phyloP scores from a whole-genome alignment of 2,888 invertebrate species.

The Ceramica pisi region DNA sequence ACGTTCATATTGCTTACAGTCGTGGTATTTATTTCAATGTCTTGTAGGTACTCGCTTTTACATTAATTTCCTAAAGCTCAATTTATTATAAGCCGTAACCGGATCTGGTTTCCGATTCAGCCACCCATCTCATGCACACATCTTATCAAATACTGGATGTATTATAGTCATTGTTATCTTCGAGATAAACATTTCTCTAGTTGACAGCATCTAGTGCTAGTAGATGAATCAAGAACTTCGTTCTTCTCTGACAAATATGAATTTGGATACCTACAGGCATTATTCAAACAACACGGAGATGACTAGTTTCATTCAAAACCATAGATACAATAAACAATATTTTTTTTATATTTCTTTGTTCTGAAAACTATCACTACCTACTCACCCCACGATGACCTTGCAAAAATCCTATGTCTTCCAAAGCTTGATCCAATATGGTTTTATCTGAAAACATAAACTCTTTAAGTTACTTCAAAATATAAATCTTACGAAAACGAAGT shows the following conservation, averaged over 20 bases:
- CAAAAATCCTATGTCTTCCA: slow-evolving; percentile 92
- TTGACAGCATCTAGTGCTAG: background rate
- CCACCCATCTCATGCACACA: background rate
- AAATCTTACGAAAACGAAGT: slow-evolving; percentile 44
- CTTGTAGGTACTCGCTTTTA: too few species aligned
- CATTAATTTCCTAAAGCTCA: too few species aligned
- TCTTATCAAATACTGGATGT: too few species aligned
- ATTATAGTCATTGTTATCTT: background rate
- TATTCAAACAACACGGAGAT: background rate
- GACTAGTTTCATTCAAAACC: too few species aligned
- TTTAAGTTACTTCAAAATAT: slow-evolving; percentile 19
- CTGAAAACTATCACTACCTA: background rate
- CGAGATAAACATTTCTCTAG: background rate
- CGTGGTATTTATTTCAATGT: too few species aligned
- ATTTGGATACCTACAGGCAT: too few species aligned
- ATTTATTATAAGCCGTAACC: background rate
- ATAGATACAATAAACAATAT: too few species aligned
- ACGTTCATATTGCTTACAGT: background rate
- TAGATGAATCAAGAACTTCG: too few species aligned
- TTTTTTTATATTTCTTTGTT: too few species aligned
- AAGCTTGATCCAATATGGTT: slow-evolving; percentile 92
- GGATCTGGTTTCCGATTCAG: slow-evolving; percentile 1
- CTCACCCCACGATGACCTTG: slow-evolving; percentile 89
- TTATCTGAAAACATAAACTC: slow-evolving; percentile 91
- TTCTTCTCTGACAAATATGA: background rate